Conservation (phyloP, 2,797 vertebrate genomes). For the Meriones psammophilus region DNA sequence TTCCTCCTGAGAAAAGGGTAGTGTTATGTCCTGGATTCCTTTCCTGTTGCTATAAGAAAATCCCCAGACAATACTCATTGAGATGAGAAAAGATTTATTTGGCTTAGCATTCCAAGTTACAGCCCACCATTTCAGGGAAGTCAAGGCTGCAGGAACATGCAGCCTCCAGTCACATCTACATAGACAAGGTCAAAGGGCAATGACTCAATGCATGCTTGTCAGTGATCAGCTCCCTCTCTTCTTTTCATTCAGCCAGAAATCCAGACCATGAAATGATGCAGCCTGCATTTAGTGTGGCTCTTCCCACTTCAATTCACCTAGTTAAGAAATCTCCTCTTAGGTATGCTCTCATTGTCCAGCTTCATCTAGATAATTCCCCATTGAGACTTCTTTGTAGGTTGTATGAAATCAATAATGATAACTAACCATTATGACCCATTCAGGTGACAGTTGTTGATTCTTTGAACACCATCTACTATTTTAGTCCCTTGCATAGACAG, state of each 20-base stretch:
- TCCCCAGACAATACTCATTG: not conserved
- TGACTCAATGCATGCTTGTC: not conserved
- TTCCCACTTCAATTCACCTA: not conserved
- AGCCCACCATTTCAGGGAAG: not conserved
- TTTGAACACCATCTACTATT: not conserved
- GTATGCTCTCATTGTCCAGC: not conserved
- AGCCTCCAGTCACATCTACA: not conserved
- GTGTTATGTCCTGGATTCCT: too few species aligned
- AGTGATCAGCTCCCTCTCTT: not conserved
- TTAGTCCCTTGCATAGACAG: not conserved
- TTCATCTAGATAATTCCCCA: not conserved
- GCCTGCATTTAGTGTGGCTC: too few species aligned
- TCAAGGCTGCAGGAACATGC: not conserved
- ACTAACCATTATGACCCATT: not conserved
- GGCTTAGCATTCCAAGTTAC: not conserved
- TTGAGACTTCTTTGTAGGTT: not conserved
- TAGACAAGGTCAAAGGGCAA: not conserved
- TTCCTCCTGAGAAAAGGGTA: not conserved
- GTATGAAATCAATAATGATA: not conserved
- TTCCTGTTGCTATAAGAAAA: not conserved
- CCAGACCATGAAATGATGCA: too few species aligned
- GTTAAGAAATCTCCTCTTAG: not conserved
- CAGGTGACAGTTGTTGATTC: not conserved
- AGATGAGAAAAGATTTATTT: not conserved
- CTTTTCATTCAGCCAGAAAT: not conserved